Percentiles rank a stretch among this genome's conserved stretches.
phyloP scores from a whole-genome alignment of 2,113 vertebrate species.

The Rhinolophus ferrumequinum region DNA sequence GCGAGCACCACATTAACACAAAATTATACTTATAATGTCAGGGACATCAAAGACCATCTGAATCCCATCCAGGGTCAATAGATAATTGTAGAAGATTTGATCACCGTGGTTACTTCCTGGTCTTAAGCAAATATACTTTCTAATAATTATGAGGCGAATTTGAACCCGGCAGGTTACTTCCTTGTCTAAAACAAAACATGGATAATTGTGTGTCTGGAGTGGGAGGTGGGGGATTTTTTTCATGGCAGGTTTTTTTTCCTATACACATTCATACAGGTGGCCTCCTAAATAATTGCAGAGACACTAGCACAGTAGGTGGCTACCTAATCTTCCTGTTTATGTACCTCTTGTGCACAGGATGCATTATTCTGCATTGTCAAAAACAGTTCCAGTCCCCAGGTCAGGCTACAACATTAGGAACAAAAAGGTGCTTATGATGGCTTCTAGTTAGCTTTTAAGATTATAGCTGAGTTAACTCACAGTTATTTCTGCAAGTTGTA shows the following conservation, averaged over 20 bases:
- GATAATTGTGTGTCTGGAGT: conserved; percentile 9
- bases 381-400: conserved; percentile 27
- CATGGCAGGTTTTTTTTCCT: background rate
- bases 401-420: background rate
- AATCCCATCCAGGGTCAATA: background rate
- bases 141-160: conserved; percentile 34
- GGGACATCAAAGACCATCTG: background rate
- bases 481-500: conserved; percentile 14
- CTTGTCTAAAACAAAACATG: conserved; percentile 36
- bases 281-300: background rate
- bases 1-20: background rate
- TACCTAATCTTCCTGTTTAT: background rate
- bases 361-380: background rate
- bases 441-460: conserved; percentile 26
- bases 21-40: background rate
- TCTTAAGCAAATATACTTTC: conserved; percentile 44
- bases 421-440: conserved; percentile 28
- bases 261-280: background rate
- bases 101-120: conserved; percentile 10
- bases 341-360: background rate
- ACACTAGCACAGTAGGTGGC: background rate
- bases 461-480: conserved; percentile 7
- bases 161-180: conserved; percentile 28
- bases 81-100: background rate
- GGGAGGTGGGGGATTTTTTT: background rate